Evolutionary conservation across 2,797 vertebrate genomes (phyloP), one percentile per base, ranked within the genome.

Genomic region (Labeo calbasu): DNA sequence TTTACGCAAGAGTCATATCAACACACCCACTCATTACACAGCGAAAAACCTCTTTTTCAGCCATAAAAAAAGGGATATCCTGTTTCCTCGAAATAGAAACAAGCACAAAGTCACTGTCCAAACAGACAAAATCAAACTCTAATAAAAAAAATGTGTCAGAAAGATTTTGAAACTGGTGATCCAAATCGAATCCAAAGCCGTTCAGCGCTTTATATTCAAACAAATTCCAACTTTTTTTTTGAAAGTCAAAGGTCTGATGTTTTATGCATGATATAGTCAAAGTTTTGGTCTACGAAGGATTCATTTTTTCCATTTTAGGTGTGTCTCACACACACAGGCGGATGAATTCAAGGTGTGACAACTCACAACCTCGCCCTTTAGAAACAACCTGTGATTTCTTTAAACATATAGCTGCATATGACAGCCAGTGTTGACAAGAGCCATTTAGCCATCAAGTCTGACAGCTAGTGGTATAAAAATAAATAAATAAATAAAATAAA

Each of bases 41-140:
- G 69, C 57, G 53, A 68, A 83, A 78, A 79, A 51, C 0, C 25
- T 66, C 32, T 21, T 82, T 36, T 53, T 17, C 53, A 10, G 36
- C 11, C 48, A 83, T 65, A 73, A 86, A 86, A 71, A 57, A 78
- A 66, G 53, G 78, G 83, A 85, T 77, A 87, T 86, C 85, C 87
- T 83, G 87, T 84, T 83, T 83, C 76, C 69, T 83, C 53, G 73
- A 84, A 84, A 81, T 84, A 86, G 57, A 61, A 85, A 76, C 57
- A 76, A 15, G 63, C 59, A 75, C 32, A 83, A 80, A 83, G 55
- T 77, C 76, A 76, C 75, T 77, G 50, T 69, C 63, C 61, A 77
- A 83, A 83, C 82, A 80, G 50, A 80, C 65, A 25, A 25, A 53
- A 36, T 53, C 14, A 53, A 53, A 66, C 75, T 82, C 70, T 82